Conservation (phyloP, 2,797 vertebrate species). For the Odontamblyopus rebecca region DNA sequence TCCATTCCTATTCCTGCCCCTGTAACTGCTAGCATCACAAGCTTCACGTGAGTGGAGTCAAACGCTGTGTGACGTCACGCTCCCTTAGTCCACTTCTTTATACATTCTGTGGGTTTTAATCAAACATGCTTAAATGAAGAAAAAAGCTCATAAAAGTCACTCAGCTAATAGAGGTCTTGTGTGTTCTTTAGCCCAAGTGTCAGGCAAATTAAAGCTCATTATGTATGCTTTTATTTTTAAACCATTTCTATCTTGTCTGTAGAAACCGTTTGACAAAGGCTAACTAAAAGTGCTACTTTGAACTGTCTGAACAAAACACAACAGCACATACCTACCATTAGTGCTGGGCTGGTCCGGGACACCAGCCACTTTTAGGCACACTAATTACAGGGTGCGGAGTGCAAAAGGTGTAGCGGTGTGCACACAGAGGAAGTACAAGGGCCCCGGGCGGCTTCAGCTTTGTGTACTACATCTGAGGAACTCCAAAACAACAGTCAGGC, state of each 20-base stretch:
- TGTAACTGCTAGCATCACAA: no score
- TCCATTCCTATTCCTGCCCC: no score
- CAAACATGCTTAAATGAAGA: no score
- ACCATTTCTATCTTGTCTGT: background rate
- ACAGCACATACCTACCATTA: conserved; percentile 79
- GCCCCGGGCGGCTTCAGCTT: conserved; percentile 68
- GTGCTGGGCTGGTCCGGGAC: conserved; percentile 50
- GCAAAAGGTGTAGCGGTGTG: conserved; percentile 70
- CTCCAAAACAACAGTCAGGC: conserved; percentile 18
- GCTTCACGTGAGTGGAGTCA: no score
- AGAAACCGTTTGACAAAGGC: conserved; percentile 54
- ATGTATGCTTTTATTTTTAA: no score
- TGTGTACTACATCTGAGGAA: conserved; percentile 33
- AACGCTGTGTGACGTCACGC: no score
- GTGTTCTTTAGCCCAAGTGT: no score
- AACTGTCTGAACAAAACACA: conserved; percentile 65
- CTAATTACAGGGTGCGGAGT: conserved; percentile 76
- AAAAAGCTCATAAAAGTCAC: no score
- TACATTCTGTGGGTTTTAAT: no score
- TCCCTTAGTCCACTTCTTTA: no score
- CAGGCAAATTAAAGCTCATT: no score
- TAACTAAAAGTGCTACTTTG: conserved; percentile 73
- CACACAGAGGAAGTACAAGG: conserved; percentile 69
- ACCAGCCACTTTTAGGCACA: conserved; percentile 70
- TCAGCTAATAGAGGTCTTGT: no score